phyloP scores from a whole-genome alignment of 2,113 vertebrate species.

The Heterochromis multidens region DNA sequence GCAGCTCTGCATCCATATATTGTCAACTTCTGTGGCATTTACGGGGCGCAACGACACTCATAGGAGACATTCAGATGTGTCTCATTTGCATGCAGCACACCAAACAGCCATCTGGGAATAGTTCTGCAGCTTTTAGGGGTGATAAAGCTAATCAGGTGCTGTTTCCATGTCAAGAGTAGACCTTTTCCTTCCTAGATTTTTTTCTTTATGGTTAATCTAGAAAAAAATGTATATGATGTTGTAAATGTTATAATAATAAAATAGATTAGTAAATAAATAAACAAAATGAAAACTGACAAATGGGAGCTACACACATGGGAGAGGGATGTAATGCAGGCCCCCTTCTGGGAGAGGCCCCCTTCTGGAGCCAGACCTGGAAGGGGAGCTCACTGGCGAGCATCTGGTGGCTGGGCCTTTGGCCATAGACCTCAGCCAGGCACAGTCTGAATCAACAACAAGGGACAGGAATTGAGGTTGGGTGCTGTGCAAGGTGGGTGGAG shows the following conservation, averaged over 20 bases:
- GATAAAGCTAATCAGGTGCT: conserved; percentile 66
- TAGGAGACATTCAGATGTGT: conserved; percentile 73
- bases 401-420: background rate
- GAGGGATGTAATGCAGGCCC: background rate
- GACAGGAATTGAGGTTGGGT: background rate
- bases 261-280: background rate
- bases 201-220: conserved; percentile 4
- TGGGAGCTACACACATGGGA: background rate
- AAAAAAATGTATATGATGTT: background rate
- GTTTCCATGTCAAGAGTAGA: conserved; percentile 51
- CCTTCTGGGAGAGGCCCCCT: background rate
- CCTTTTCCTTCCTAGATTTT: conserved; percentile 36
- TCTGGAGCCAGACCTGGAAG: background rate
- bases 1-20: conserved; percentile 67
- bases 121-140: conserved; percentile 70
- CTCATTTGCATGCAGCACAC: conserved; percentile 68
- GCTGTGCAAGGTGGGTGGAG: background rate
- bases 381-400: background rate
- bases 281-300: background rate
- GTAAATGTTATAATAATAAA: background rate
- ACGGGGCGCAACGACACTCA: conserved; percentile 73
- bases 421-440: background rate
- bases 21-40: conserved; percentile 73
- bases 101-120: conserved; percentile 70
- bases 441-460: background rate